Evolutionary conservation across 1,140 invertebrate genomes (phyloP), one percentile per base, ranked within the genome.

Genomic region (Chironomus striatipennis): DNA sequence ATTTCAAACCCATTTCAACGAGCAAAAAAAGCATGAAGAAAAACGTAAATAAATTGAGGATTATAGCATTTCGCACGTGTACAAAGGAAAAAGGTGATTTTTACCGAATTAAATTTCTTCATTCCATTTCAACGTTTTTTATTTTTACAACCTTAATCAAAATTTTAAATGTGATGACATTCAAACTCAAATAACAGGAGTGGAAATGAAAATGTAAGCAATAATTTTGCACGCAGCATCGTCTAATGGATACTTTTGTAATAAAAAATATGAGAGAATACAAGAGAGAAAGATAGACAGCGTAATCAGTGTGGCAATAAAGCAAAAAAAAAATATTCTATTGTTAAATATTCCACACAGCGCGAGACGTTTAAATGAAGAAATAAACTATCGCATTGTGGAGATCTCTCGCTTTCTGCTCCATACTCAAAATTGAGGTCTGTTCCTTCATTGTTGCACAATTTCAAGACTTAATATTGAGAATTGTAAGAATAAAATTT

Each of bases 281-380:
- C 5, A 34, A 34, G 24, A 34, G 24, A 34, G 1, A 34, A 5
- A 34, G 24, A 34, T 34, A 34, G n/a, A n/a, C 47, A 57, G 47
- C 47, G 12, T 5, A 57, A 34, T 34, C 24, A 34, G 24, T 57
- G 12, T 57, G 47, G 47, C n/a, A 57, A 57, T 57, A 57, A 57
- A 57, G 47, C 12, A 57, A 57, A n/a, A 57, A 57, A n/a, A n/a
- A n/a, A n/a, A n/a, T n/a, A 12, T n/a, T 57, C 47, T 57, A 57
- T 57, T 57, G 47, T 57, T 57, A 57, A 57, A 57, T 57, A 57
- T 57, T 57, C 47, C 1, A n/a, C 47, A 57, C 47, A 15, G 47
- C 47, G 47, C 47, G 47, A 57, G 12, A 57, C n/a, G 47, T n/a
- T 70, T 17, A 70, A 70, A 70, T 70, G 65, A 70, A 70, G 65